These are phyloP conservation scores for Hyposoter didymator DNA, from an alignment of 2,888 invertebrate species.

Conservation along the genomic window DNA sequence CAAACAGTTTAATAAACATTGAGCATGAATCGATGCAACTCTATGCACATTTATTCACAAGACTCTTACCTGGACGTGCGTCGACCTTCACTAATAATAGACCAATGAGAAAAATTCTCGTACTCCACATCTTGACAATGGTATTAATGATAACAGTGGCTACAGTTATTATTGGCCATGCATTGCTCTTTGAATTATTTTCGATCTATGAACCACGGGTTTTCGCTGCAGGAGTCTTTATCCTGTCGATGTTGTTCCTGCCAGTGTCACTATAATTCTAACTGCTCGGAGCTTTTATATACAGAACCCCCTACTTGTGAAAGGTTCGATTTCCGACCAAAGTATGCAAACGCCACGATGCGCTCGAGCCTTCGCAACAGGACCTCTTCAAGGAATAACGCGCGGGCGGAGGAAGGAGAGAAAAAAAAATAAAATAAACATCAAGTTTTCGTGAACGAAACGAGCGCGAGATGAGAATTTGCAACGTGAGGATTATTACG, in stretches of 20 bases:
- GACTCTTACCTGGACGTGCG: constrained; percentile 53
- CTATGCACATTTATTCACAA: neutral
- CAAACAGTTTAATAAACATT: neutral
- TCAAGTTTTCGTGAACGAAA: constrained; percentile 28
- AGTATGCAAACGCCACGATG: constrained; percentile 36
- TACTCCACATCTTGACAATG: constrained; percentile 48
- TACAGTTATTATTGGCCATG: constrained; percentile 12
- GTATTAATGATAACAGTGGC: constrained; percentile 20
- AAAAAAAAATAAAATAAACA: constrained; percentile 16
- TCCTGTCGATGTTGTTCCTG: constrained; percentile 28
- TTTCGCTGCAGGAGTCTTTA: neutral
- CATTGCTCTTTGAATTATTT: constrained; percentile 19
- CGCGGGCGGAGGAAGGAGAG: constrained; percentile 13
- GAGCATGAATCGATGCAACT: neutral
- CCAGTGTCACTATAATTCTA: constrained; percentile 53
- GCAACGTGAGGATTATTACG: constrained; percentile 1
- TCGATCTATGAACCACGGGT: neutral
- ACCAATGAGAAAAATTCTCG: constrained; percentile 38
- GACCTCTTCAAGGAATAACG: constrained; percentile 53
- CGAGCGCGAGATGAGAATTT: constrained; percentile 37
- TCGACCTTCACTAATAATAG: constrained; percentile 31
- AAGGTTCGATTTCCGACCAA: constrained; percentile 55
- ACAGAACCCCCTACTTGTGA: constrained; percentile 47
- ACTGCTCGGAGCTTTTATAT: constrained; percentile 59
- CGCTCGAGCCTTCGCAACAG: constrained; percentile 30